phyloP scores from a whole-genome alignment of 2,797 vertebrate genomes.

The Micrastur ruficollis region DNA sequence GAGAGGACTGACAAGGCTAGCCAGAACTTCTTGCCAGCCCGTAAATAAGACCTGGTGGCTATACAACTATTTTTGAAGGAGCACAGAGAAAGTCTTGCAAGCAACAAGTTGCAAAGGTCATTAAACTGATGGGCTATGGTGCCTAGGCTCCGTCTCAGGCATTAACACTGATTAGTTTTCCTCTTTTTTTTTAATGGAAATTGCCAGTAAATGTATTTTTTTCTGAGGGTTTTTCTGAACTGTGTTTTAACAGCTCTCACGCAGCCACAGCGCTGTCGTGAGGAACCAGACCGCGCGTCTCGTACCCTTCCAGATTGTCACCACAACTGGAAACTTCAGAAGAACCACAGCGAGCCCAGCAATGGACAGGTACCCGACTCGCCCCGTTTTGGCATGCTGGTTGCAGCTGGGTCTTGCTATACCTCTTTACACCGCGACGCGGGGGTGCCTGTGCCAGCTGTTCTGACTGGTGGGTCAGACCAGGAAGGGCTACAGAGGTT shows the following conservation, averaged over 20 bases:
- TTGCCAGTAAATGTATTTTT: neutral
- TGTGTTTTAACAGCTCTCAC: neutral
- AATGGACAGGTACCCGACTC: neutral
- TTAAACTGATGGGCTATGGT: neutral
- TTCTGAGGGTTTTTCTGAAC: neutral
- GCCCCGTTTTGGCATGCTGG: neutral
- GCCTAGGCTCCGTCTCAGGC: neutral
- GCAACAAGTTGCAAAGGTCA: neutral
- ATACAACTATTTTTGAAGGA: neutral
- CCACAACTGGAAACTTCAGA: neutral
- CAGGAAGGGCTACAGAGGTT: neutral
- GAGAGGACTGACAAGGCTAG: neutral
- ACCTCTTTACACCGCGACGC: rapidly evolving
- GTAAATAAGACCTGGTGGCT: neutral
- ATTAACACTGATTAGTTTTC: neutral
- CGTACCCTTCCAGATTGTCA: neutral
- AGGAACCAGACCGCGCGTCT: neutral
- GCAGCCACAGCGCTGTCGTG: neutral
- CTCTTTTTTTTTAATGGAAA: neutral
- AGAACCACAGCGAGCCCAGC: neutral
- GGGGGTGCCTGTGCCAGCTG: neutral
- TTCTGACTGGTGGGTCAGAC: neutral
- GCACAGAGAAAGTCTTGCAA: neutral
- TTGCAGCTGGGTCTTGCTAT: neutral
- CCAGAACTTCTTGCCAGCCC: neutral